Evolutionary conservation across 2,113 vertebrate species (phyloP), one percentile per base, ranked within the genome.

Genomic region (Thryonomys swinderianus): DNA sequence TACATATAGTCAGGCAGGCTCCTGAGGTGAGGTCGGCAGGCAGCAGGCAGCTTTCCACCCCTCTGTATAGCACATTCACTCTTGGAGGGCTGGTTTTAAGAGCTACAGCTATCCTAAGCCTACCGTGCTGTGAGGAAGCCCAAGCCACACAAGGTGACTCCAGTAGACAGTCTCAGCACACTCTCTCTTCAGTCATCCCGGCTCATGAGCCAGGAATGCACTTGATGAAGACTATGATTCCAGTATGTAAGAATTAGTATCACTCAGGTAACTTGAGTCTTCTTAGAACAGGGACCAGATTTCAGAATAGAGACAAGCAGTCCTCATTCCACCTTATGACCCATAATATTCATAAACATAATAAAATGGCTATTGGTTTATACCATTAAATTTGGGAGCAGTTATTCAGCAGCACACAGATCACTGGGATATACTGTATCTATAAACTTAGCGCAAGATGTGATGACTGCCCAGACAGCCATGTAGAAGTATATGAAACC

Each of bases 371-470:
- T 59, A 7, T 40, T 25, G 16, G 17, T 86, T 89, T 48, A 53
- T n/a, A n/a, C 20, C 51, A 66, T 64, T 62, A 42, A 25, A 78
- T 66, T 85, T 87, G 2, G 30, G 25, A 20, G 25, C 53, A 12
- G 34, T 73, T 76, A 71, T 13, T 11, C 21, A 82, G 76, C 59
- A 86, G 18, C 27, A 78, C 89, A 57, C 32, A 78, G 89, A 53
- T 73, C 51, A 74, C 40, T 62, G 45, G 57, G 51, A 64, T 37
- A 48, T 12, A 48, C 10, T 2, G 18, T n/a, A 23, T 69, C 42
- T 84, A 3, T 71, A 79, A 94, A 97, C 96, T 88, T 93, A 14
- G 2, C 84, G 73, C 95, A 88, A 97, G 88, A 53, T 40, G 55
- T 27, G 59, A 21, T 69, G 61, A 96, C 90, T 82, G 42, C 92